phyloP scores from a whole-genome alignment of 2,797 vertebrate genomes.

The Chiloscyllium punctatum region DNA sequence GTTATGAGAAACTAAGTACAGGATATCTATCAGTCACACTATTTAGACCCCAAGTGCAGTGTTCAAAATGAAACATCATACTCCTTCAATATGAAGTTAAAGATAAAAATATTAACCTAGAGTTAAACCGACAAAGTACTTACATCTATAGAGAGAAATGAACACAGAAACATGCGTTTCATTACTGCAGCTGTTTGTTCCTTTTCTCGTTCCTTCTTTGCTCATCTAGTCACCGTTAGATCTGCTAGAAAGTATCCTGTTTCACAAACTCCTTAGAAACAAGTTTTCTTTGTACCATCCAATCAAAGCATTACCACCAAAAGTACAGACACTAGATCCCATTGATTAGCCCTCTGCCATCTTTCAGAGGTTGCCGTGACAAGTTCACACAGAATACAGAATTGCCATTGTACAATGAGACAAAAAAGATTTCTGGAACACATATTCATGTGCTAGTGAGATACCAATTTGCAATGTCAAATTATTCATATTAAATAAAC shows the following conservation, averaged over 20 bases:
- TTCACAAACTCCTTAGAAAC: conserved; percentile 2
- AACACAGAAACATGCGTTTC: conserved; percentile 29
- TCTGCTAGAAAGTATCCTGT: neutral
- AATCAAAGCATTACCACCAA: neutral
- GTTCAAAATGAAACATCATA: neutral
- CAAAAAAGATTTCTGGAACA: neutral
- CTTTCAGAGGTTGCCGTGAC: neutral
- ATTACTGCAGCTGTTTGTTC: neutral
- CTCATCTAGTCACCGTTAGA: neutral
- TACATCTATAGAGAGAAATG: conserved; percentile 3
- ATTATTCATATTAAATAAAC: conserved; percentile 26
- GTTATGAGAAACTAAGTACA: neutral
- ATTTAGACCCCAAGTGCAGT: too few relatives aligned
- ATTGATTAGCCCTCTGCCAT: neutral
- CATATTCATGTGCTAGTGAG: neutral
- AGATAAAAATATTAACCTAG: neutral
- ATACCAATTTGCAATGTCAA: conserved; percentile 21
- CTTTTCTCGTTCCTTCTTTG: neutral
- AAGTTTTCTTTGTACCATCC: neutral
- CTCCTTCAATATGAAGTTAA: neutral
- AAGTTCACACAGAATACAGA: neutral
- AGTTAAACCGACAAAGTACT: neutral
- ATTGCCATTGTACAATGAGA: conserved; percentile 19
- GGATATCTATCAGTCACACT: neutral
- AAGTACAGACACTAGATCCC: neutral